phyloP scores from a whole-genome alignment of 2,888 invertebrate genomes.

The Tillus elongatus region DNA sequence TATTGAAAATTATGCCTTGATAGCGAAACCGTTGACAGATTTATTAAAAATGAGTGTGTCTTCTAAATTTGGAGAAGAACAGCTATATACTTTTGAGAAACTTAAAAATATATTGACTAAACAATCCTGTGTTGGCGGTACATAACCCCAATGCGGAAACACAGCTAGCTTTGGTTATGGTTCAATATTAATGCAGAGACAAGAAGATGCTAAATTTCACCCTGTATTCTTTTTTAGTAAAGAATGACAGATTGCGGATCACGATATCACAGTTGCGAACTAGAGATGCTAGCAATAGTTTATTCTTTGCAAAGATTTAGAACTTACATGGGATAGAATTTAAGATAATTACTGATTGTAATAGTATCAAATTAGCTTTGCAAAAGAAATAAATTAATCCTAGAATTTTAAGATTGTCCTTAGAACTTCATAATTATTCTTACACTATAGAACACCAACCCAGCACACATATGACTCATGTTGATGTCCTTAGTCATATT shows the following conservation, averaged over 20 bases:
- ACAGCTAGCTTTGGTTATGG: slow-evolving; percentile 29
- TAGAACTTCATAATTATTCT: slow-evolving; percentile 22
- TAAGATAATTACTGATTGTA: slow-evolving; percentile 28
- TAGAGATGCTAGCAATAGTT: slow-evolving; percentile 27
- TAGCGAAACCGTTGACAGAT: slow-evolving; percentile 22
- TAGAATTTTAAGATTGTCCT: slow-evolving; percentile 28
- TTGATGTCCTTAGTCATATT: slow-evolving; percentile 23
- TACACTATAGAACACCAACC: slow-evolving; percentile 23
- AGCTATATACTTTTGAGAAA: too few species aligned
- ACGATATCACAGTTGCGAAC: slow-evolving; percentile 31
- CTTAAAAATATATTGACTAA: slow-evolving; percentile 20
- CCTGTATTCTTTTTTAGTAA: slow-evolving; percentile 32
- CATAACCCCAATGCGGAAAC: slow-evolving; percentile 28
- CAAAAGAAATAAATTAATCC: slow-evolving; percentile 28
- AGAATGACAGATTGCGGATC: slow-evolving; percentile 25
- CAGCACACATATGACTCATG: slow-evolving; percentile 24
- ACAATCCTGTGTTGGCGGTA: slow-evolving; percentile 25
- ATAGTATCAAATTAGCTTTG: slow-evolving; percentile 25
- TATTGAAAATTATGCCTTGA: slow-evolving; percentile 20
- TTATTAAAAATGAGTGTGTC: slow-evolving; percentile 20
- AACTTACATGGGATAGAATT: slow-evolving; percentile 26
- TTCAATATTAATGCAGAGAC: slow-evolving; percentile 29
- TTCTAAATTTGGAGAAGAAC: slow-evolving; percentile 23
- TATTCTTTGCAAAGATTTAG: slow-evolving; percentile 26
- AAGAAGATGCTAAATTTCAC: slow-evolving; percentile 25